Evolutionary conservation across 1,140 invertebrate genomes (phyloP), one percentile per base, ranked within the genome.

Genomic region (Heterodera schachtii): DNA sequence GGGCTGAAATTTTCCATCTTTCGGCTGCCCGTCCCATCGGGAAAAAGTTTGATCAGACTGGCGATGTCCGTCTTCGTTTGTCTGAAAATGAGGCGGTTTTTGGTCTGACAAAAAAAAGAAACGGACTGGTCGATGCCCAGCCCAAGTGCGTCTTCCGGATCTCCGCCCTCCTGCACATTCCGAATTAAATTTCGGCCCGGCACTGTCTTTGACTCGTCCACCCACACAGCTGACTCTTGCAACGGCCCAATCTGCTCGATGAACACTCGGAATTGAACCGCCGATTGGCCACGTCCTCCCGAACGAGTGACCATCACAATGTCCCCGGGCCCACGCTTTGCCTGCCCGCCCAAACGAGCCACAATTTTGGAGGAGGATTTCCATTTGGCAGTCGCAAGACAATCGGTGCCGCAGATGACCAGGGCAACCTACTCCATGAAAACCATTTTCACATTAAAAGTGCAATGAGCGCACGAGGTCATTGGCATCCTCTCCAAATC

Each of bases 181-280:
- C 0, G 94, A 94, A 79, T 95, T 91, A 3, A 95, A 93, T 85
- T 95, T 91, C 70, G 94, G 92, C 79, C 88, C 43, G 46, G 95
- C 93, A 93, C 94, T 94, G 76, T 93, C 92, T 90, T 90, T n/a
- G 91, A 90, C 82, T 92, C 96, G 91, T 98, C 96, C 1, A 98
- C 95, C 97, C 97, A 99, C 11, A 98, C 95, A n/a, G 96, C 95
- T 87, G 95, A 96, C 90, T 98, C 97, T 91, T 98, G 97, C 77
- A 98, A 93, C 3, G 96, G 96, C 0, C 87, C 86, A n/a, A 90
- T 81, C 82, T 89, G 83, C 60, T 84, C 87, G 44, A 88, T 88
- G 79, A 89, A 86, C 13, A 89, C 94, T 91, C 94, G 93, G 91
- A 99, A 99, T 86, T 78, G 77, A 13, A 78, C 77, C 70, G 52